Conservation (phyloP, 2,113 vertebrate species). For the Halichoeres trimaculatus region DNA sequence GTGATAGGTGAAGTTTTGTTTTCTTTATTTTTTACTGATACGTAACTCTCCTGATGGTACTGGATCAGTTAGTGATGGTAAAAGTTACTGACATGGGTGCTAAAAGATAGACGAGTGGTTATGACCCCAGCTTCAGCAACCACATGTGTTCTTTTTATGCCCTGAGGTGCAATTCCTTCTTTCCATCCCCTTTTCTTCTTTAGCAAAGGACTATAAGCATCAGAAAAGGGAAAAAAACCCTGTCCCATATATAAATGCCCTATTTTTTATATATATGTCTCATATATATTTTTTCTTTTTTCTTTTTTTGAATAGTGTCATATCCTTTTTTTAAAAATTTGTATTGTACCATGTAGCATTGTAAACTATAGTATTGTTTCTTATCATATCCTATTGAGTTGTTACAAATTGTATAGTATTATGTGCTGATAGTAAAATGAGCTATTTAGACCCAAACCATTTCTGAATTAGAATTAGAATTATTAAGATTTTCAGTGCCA, state of each 20-base stretch:
- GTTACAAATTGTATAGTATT: too few species aligned
- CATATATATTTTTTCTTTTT: too few species aligned
- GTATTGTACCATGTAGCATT: too few species aligned
- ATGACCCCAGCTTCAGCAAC: constrained; percentile 53
- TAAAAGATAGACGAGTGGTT: constrained; percentile 54
- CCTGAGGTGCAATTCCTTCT: constrained; percentile 53
- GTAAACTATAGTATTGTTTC: too few species aligned
- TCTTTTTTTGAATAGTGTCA: too few species aligned
- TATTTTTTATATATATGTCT: too few species aligned
- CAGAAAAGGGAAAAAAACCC: constrained; percentile 5
- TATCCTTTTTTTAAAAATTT: too few species aligned
- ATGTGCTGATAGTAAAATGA: too few species aligned
- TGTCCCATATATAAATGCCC: neutral
- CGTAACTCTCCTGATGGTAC: constrained; percentile 38
- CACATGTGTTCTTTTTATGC: constrained; percentile 63
- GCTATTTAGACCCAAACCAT: too few species aligned
- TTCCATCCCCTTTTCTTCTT: constrained; percentile 15
- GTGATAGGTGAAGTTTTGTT: constrained; percentile 17
- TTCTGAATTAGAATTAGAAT: too few species aligned
- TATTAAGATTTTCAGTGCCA: too few species aligned
- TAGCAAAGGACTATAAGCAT: constrained; percentile 17
- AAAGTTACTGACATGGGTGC: constrained; percentile 64
- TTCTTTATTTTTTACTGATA: constrained; percentile 15
- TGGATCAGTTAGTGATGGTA: constrained; percentile 54
- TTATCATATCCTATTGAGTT: too few species aligned